Evolutionary conservation across 2,888 invertebrate species (phyloP).

Genomic region (Lamellibrachia columna): DNA sequence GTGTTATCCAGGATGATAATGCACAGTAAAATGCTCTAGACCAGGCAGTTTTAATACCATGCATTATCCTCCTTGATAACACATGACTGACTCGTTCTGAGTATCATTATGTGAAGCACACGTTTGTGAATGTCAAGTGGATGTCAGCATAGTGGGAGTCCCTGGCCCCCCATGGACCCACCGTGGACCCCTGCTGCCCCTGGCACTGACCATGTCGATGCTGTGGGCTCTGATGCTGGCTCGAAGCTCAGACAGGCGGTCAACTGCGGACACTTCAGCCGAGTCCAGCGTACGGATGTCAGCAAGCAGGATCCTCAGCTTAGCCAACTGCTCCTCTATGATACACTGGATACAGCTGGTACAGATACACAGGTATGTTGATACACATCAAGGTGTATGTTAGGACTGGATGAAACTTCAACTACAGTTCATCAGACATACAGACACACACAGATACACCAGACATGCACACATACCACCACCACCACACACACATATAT

Average conservation of each 20-base stretch:
- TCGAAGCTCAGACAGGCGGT: slow-evolving; percentile 80
- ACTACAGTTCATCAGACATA: background rate
- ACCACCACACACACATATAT: no score
- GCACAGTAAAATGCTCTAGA: background rate
- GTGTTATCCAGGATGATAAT: background rate
- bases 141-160: no score
- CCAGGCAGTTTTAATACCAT: no score
- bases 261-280: slow-evolving; percentile 85
- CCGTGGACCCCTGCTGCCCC: no score
- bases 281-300: slow-evolving; percentile 89
- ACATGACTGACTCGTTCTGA: no score
- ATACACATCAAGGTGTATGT: background rate
- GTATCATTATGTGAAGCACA: no score
- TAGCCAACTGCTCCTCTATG: slow-evolving; percentile 83
- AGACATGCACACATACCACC: slow-evolving; percentile 69
- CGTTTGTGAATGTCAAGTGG: no score
- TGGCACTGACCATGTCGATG: slow-evolving; percentile 25
- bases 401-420: background rate
- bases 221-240: slow-evolving; percentile 69
- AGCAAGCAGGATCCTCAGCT: slow-evolving; percentile 84
- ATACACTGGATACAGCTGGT: slow-evolving; percentile 82
- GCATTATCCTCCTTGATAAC: no score
- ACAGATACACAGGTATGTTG: background rate
- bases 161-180: no score
- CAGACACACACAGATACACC: slow-evolving; percentile 75